These are phyloP conservation scores for Climacteris rufus DNA, from an alignment of 2,113 vertebrate genomes.

Conservation along the genomic window DNA sequence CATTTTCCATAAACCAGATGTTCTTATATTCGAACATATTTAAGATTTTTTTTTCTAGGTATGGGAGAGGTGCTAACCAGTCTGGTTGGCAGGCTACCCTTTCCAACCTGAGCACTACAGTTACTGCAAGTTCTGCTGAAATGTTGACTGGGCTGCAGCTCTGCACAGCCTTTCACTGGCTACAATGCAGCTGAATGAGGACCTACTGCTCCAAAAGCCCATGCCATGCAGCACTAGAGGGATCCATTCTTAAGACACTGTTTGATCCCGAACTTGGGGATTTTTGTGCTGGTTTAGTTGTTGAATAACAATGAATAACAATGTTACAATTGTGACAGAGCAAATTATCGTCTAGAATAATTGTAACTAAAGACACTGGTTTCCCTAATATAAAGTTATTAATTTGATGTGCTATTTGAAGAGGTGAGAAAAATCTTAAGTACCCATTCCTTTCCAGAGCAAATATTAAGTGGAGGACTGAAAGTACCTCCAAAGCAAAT, in stretches of 20 bases:
- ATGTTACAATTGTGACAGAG: background rate
- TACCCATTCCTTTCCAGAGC: slow-evolving; percentile 8
- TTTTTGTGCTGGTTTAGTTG: background rate
- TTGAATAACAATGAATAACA: background rate
- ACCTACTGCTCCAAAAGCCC: background rate
- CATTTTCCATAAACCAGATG: background rate
- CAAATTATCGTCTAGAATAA: background rate
- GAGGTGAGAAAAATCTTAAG: background rate
- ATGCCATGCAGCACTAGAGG: background rate
- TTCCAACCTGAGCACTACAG: background rate
- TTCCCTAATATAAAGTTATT: background rate
- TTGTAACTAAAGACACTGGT: background rate
- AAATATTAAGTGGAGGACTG: slow-evolving; percentile 32
- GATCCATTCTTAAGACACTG: background rate
- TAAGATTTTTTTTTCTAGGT: background rate
- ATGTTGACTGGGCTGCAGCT: background rate
- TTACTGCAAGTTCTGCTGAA: background rate
- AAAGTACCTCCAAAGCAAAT: slow-evolving; percentile 32
- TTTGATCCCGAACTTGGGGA: accelerated
- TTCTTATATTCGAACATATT: background rate
- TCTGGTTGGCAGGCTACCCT: background rate
- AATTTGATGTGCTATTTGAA: slow-evolving; percentile 26
- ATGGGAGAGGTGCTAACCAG: background rate
- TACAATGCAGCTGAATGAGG: background rate
- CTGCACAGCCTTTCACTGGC: background rate